Base-by-base conservation (phyloP, 1,140 invertebrate genomes). In the Nylanderia fulva region DNA sequence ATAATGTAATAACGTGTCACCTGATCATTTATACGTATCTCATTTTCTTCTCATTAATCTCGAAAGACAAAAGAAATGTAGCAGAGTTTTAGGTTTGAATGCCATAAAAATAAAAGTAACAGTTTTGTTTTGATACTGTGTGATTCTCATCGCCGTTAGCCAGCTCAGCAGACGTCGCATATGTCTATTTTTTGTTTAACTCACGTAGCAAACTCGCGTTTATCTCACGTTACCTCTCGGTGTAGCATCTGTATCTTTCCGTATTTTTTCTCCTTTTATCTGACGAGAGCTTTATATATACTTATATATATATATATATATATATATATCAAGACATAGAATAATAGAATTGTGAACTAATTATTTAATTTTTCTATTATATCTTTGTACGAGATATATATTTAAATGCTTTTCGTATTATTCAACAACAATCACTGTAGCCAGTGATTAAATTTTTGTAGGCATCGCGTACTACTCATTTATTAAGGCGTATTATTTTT, bases 111-210 rank as follows among this genome's bases (percentile, higher is more conserved):
- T n/a, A n/a, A n/a, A n/a, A n/a, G n/a, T n/a, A 68, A 21, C 18
- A 33, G 33, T 79, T 79, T 79, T 79, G 36, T 79, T 66, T 69
- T 76, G 74, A 76, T 33, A 33, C 42, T 42, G 18, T 54, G 54
- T 54, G 54, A 42, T 58, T 61, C 15, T 61, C 24, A 24, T 24
- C n/a, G 45, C 60, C 36, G 60, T 8, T 33, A 52, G 1, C 6
- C 27, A 29, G 18, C 13, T 2, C 21, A 13, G 13, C 24, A 52
- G 15, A 27, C 24, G 29, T 48, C 45, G 8, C 27, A 7, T n/a
- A n/a, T 29, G 18, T 39, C 21, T n/a, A 36, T 33, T 69, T 48
- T 58, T 58, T 42, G 11, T 82, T 60, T 24, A 52, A 68, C 33
- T 79, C 42, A 54, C 21, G 21, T 33, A 18, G 52, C 2, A 48